Percentiles rank a stretch among this genome's conserved stretches.
phyloP scores from a whole-genome alignment of 2,113 vertebrate species.

The Gallinago paraguaiae region DNA sequence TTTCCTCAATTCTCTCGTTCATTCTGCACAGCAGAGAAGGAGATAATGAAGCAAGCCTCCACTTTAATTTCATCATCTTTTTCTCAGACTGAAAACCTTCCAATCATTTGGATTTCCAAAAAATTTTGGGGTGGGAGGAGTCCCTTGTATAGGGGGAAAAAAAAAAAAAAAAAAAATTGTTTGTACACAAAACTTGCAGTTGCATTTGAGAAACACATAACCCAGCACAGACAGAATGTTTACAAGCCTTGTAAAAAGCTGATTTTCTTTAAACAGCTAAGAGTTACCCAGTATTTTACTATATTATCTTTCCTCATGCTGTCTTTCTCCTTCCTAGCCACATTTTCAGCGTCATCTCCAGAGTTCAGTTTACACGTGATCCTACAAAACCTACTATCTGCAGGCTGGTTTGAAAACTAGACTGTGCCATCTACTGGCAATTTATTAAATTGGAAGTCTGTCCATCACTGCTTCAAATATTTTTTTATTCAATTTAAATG shows the following conservation, averaged over 20 bases:
- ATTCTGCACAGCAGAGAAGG: background rate
- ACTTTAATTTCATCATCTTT: background rate
- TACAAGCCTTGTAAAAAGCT: background rate
- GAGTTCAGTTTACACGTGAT: background rate
- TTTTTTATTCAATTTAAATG: background rate
- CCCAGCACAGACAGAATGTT: background rate
- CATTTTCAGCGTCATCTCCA: background rate
- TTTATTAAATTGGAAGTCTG: background rate
- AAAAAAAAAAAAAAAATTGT: background rate
- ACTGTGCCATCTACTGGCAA: slow-evolving; percentile 30
- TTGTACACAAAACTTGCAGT: background rate
- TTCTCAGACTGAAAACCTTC: background rate
- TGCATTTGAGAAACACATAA: background rate
- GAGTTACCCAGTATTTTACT: background rate
- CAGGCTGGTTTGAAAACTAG: background rate
- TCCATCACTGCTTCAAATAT: no score
- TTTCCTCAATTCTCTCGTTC: background rate
- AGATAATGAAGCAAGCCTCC: background rate
- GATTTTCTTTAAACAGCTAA: background rate
- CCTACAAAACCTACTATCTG: background rate
- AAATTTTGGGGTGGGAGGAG: background rate
- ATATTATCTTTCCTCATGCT: background rate
- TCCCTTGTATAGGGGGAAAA: fast-evolving
- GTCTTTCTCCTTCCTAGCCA: background rate
- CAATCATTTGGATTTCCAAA: background rate